These are phyloP conservation scores for Lordiphosa collinella DNA, from an alignment of 1,140 invertebrate genomes.

Conservation along the genomic window DNA sequence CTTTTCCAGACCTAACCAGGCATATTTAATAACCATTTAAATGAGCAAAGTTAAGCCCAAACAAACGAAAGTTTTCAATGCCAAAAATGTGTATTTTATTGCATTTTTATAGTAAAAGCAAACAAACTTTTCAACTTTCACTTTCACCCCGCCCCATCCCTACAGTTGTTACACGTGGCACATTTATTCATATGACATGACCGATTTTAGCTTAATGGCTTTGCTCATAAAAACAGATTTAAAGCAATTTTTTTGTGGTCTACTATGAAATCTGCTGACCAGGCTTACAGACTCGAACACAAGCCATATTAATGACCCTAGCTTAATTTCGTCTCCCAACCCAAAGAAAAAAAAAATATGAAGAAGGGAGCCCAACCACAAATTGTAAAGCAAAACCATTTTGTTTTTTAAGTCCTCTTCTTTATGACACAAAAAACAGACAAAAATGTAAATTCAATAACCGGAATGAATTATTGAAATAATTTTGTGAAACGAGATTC, in stretches of 20 bases:
- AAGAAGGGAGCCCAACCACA: not conserved
- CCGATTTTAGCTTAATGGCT: conserved; percentile 49
- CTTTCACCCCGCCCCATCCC: too few species aligned
- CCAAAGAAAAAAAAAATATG: conserved; percentile 11
- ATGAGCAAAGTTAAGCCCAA: conserved; percentile 52
- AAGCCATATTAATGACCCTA: conserved; percentile 65
- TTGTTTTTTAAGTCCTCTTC: conserved; percentile 39
- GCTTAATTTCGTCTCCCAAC: conserved; percentile 48
- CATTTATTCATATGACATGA: conserved; percentile 21
- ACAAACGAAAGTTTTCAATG: conserved; percentile 32
- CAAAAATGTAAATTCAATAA: conserved; percentile 65
- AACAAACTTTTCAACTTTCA: conserved; percentile 18
- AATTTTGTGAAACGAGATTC: conserved; percentile 6
- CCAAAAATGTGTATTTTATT: conserved; percentile 36
- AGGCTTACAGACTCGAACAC: conserved; percentile 13
- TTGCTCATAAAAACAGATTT: conserved; percentile 63
- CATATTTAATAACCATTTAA: conserved; percentile 73
- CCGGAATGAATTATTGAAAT: conserved; percentile 56
- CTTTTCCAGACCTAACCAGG: conserved; percentile 10
- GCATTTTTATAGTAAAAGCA: not conserved
- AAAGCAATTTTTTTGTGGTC: conserved; percentile 68
- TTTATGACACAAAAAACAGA: conserved; percentile 28
- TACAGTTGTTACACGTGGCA: too few species aligned
- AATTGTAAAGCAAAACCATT: not conserved
- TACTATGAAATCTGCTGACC: conserved; percentile 59